Conservation (phyloP, 2,888 invertebrate genomes). For the Neoascia interrupta region DNA sequence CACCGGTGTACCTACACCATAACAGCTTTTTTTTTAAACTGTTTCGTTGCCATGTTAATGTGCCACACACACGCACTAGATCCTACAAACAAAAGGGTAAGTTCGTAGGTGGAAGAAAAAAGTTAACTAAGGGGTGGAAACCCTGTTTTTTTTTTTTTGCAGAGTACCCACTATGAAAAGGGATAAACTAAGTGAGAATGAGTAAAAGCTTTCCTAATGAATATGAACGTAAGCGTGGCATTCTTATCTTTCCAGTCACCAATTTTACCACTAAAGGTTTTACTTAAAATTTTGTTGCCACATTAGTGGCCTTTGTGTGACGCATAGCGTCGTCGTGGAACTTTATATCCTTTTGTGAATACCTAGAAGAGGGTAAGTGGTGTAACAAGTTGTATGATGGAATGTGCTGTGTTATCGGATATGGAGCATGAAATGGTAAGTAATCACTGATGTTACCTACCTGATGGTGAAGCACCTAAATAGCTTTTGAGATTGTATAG, state of each 20-base stretch:
- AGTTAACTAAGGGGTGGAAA: constrained; percentile 19
- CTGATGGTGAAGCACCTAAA: no score
- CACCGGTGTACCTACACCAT: constrained; percentile 5
- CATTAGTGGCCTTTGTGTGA: no score
- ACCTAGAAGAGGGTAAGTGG: no score
- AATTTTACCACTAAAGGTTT: constrained; percentile 48
- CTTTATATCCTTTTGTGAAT: no score
- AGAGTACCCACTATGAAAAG: constrained; percentile 20
- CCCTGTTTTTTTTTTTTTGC: neutral
- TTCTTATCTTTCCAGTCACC: constrained; percentile 47
- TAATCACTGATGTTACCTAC: no score
- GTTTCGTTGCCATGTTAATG: constrained; percentile 23
- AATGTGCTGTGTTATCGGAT: no score
- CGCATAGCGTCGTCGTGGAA: no score
- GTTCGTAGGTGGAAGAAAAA: neutral
- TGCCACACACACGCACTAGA: constrained; percentile 55
- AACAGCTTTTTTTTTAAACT: constrained; percentile 27
- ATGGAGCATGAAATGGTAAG: no score
- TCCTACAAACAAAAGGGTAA: constrained; percentile 37
- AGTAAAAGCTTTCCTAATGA: constrained; percentile 67
- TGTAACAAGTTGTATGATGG: no score
- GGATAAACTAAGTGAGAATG: constrained; percentile 63
- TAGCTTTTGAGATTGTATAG: no score
- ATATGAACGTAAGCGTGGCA: constrained; percentile 56
- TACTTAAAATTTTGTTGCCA: no score